Evolutionary conservation across 2,113 vertebrate species (phyloP).

Genomic region (Podocnemis expansa): DNA sequence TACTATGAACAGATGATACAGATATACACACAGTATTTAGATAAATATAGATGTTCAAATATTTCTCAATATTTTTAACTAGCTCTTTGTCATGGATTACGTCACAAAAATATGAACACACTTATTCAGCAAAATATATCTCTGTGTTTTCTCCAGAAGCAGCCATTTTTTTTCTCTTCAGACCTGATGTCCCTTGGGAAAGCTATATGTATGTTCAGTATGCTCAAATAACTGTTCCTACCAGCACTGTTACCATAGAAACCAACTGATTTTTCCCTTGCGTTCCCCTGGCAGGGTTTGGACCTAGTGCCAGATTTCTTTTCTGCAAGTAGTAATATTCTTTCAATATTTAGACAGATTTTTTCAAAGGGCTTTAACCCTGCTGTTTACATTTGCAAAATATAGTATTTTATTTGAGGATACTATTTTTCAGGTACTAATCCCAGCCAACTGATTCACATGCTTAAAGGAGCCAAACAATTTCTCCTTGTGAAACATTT

Average conservation of each 20-base stretch:
- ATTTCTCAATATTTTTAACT: background rate
- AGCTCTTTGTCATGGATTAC: background rate
- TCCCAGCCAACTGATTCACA: background rate
- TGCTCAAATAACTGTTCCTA: slow-evolving; percentile 77
- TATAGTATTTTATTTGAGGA: slow-evolving; percentile 39
- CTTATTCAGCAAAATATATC: slow-evolving; percentile 73
- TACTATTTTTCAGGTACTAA: slow-evolving; percentile 54
- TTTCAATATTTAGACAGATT: slow-evolving; percentile 75
- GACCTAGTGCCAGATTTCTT: slow-evolving; percentile 74
- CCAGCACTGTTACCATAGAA: slow-evolving; percentile 82
- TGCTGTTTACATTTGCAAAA: slow-evolving; percentile 69
- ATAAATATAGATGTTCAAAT: background rate
- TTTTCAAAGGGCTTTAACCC: slow-evolving; percentile 40
- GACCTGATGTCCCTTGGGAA: slow-evolving; percentile 79
- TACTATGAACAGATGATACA: background rate
- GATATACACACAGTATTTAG: background rate
- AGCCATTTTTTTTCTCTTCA: slow-evolving; percentile 57
- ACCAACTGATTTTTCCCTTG: slow-evolving; percentile 59
- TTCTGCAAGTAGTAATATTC: slow-evolving; percentile 70
- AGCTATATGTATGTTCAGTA: slow-evolving; percentile 79
- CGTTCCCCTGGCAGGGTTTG: slow-evolving; percentile 60
- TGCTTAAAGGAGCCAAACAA: background rate
- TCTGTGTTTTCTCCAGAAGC: slow-evolving; percentile 39
- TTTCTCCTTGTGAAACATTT: slow-evolving; percentile 24
- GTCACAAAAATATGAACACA: slow-evolving; percentile 45